phyloP scores from a whole-genome alignment of 2,113 vertebrate species.

The Rissa tridactyla region DNA sequence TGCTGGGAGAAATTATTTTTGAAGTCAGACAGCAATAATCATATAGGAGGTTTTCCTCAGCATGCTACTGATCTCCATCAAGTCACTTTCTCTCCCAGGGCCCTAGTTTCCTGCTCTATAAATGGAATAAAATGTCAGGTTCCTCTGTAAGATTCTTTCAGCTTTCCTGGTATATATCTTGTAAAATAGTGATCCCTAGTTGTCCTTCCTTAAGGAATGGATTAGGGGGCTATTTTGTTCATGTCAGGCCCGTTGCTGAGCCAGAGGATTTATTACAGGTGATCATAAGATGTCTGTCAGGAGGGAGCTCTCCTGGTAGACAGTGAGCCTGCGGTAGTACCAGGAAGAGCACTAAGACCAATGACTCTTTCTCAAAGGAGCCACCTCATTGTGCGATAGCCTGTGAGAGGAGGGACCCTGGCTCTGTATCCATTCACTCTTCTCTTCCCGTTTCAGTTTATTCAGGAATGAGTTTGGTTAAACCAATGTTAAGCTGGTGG shows the following conservation, averaged over 20 bases:
- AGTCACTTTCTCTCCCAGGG: not conserved
- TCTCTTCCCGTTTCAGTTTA: not conserved
- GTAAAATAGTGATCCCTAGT: not conserved
- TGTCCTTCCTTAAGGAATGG: not conserved
- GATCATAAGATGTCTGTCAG: not conserved
- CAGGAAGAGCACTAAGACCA: not conserved
- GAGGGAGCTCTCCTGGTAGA: not conserved
- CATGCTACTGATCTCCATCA: not conserved
- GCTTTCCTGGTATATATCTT: not conserved
- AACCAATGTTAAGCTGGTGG: not conserved
- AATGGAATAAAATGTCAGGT: not conserved
- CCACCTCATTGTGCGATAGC: fast-evolving
- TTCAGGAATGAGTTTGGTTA: not conserved
- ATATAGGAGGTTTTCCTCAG: not conserved
- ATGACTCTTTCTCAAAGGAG: not conserved
- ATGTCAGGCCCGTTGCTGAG: not conserved
- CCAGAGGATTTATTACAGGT: not conserved
- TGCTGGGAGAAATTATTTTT: not conserved
- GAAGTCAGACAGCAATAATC: not conserved
- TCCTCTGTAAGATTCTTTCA: not conserved
- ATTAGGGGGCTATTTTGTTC: not conserved
- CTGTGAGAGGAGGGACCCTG: not conserved
- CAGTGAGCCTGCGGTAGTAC: not conserved
- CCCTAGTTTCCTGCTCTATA: not conserved
- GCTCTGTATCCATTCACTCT: not conserved